Base-by-base conservation (phyloP, 2,797 vertebrate genomes). In the Hapalemur alaotrensis region DNA sequence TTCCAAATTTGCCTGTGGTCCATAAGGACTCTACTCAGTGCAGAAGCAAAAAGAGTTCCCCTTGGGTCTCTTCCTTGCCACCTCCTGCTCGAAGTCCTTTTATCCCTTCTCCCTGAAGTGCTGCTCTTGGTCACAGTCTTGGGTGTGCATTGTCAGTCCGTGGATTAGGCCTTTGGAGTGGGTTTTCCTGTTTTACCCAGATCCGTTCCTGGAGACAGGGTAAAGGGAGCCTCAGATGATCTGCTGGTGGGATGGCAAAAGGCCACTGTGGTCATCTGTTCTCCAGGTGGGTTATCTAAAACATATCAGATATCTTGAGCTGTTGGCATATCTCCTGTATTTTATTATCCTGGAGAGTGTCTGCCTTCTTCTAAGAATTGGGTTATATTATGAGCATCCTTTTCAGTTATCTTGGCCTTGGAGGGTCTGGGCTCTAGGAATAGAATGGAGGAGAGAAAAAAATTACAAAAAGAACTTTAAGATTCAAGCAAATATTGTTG, bases 231-330 rank as follows among this genome's bases (percentile, higher is more conserved):
- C 65, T 70, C 73, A 28, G 32, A 69, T 18, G n/a, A n/a, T 52
- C 81, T 2, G 54, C 22, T 32, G 61, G 78, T 46, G 63, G 65
- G 57, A 48, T 61, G n/a, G 87, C 63, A 63, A 22, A 41, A 52
- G 81, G 85, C 94, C 78, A 57, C 46, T 50, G 2, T 1, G 61
- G 85, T 79, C 96, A 95, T 96, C 93, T 97, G 97, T 96, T 73
- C 48, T 94, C 91, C 97, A 98, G 95, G 96, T 96, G 97, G 85
- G n/a, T 78, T 82, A 20, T 65, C 78, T 48, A 22, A 69, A 59
- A 59, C 46, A 30, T 1, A 67, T 61, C 81, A 89, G 85, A 3
- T 43, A 35, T 17, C 73, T 12, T 10, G 12, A 15, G 91, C 50
- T 69, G n/a, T 76, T 80, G 94, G 93, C 94, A 0, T 30, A 35